Percentiles rank a stretch among this genome's conserved stretches.
phyloP scores from a whole-genome alignment of 2,113 vertebrate species.

The Platanista minor region DNA sequence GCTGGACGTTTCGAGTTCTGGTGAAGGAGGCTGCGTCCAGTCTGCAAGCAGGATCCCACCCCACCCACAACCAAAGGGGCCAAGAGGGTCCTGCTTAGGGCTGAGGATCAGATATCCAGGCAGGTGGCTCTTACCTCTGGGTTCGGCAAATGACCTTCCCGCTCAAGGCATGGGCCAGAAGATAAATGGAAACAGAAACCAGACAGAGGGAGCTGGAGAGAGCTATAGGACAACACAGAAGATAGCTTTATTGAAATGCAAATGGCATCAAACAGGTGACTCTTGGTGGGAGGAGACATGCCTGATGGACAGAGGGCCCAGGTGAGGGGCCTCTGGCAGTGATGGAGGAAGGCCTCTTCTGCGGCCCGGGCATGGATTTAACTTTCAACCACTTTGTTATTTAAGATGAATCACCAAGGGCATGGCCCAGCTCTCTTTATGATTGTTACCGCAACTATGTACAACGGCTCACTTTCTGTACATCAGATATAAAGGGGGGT shows the following conservation, averaged over 20 bases:
- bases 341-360: constrained; percentile 24
- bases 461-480: constrained; percentile 73
- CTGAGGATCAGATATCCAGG: not conserved
- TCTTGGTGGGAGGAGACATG: constrained; percentile 78
- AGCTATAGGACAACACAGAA: constrained; percentile 72
- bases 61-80: not conserved
- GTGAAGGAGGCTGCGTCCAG: not conserved
- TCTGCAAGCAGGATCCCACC: not conserved
- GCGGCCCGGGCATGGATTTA: constrained; percentile 64
- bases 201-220: constrained; percentile 54
- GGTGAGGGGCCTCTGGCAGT: not conserved
- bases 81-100: not conserved
- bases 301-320: constrained; percentile 75
- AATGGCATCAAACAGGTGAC: constrained; percentile 81
- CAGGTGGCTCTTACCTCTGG: not conserved
- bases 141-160: not conserved
- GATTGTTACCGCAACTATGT: constrained; percentile 86
- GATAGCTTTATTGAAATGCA: constrained; percentile 85
- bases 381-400: constrained; percentile 59
- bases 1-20: not conserved
- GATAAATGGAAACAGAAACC: constrained; percentile 33
- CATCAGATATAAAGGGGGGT: constrained; percentile 76
- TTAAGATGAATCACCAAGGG: constrained; percentile 74
- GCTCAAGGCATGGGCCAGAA: not conserved
- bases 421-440: constrained; percentile 78